Evolutionary conservation across 2,113 vertebrate species (phyloP).

Genomic region (Sus scrofa): T2T-Sscrofa CM000814.6:74459001-74459500

Average conservation of each 20-base stretch:
- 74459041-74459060: too few relatives aligned
- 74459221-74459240: neutral
- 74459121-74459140: too few relatives aligned
- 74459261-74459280: neutral
- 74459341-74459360: neutral
- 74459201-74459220: too few relatives aligned
- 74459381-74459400: neutral
- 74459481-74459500: neutral
- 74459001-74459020: too few relatives aligned
- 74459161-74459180: too few relatives aligned
- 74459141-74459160: too few relatives aligned
- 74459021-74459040: too few relatives aligned
- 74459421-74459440: neutral
- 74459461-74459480: neutral
- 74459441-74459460: neutral
- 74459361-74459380: neutral
- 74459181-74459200: too few relatives aligned
- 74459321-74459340: neutral
- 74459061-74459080: too few relatives aligned
- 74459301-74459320: neutral
- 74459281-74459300: neutral
- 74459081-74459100: too few relatives aligned
- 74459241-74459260: neutral
- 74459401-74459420: neutral
- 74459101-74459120: too few relatives aligned